Base-by-base conservation (phyloP, 2,797 vertebrate genomes). In the Sardinella longiceps region DNA sequence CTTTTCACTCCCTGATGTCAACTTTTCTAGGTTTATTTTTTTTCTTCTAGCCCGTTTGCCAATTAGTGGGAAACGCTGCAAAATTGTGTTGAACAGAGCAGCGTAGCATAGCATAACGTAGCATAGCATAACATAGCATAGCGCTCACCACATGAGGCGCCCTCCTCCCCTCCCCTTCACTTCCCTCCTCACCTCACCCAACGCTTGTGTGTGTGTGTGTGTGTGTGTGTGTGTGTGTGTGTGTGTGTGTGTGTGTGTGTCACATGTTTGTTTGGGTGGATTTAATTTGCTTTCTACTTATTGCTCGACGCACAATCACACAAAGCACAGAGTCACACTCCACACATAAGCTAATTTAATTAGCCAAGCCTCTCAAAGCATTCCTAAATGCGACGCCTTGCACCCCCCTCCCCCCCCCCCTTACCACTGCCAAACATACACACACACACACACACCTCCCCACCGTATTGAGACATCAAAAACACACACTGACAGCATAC, bases 281-380 rank as follows among this genome's bases (percentile, higher is more conserved):
- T 92, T 80, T 3, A 25, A 56, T 81, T 83, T 81, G n/a, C 66
- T 91, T 90, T 90, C 90, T 91, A 89, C 89, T 90, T 85, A 70
- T 92, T 94, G 88, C 86, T 88, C 88, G 89, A 92, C 91, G 91
- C 91, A 87, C 91, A 88, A 91, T 84, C 87, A 89, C 88, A 93
- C 92, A 93, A 92, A 90, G 89, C 91, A 87, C 66, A 74, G 90
- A 91, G 91, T 89, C 91, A 88, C 90, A 90, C 85, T 81, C 89
- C 58, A 91, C 89, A 89, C 89, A 88, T 87, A 88, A 91, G 93
- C 93, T 92, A 93, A 92, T 93, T 94, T 93, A 93, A 95, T 95
- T 94, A 94, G 91, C 89, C 89, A 86, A 92, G 89, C 87, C 88
- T 92, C 90, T 93, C 87, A 88, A 90, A 89, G 82, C 87, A 86